A percentile compares a stretch with the other conserved stretches of the same genome.
phyloP scores from a whole-genome alignment of 2,888 invertebrate genomes.

The Drosophila monieri region DNA sequence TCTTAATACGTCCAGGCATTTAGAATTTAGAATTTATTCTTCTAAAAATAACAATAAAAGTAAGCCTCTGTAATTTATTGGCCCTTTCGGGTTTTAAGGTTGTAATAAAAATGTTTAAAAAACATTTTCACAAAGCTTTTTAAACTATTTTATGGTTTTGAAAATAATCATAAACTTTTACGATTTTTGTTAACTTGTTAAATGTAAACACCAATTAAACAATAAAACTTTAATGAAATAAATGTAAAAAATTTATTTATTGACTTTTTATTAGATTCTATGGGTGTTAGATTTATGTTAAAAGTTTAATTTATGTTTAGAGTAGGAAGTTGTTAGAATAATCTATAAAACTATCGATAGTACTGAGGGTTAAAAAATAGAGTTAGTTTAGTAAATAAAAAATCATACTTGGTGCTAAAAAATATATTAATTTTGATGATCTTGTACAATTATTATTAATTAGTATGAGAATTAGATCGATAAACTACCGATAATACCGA shows the following conservation, averaged over 20 bases:
- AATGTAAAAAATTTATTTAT: background rate
- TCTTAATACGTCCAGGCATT: background rate
- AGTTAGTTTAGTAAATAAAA: too few species aligned
- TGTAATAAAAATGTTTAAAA: background rate
- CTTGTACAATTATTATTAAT: too few species aligned
- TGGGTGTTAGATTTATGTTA: background rate
- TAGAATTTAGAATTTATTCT: background rate
- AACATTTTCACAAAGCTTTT: background rate
- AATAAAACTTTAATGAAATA: background rate
- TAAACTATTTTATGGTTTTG: background rate
- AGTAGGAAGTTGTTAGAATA: too few species aligned
- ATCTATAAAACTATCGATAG: background rate
- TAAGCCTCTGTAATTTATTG: background rate
- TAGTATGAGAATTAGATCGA: too few species aligned
- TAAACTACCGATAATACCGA: too few species aligned
- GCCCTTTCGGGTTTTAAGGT: background rate
- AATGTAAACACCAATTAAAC: background rate
- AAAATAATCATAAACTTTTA: background rate
- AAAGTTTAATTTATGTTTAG: too few species aligned
- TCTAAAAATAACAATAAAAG: background rate
- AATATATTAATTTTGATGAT: too few species aligned
- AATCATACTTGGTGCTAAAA: too few species aligned
- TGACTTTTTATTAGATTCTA: background rate
- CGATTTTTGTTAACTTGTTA: background rate
- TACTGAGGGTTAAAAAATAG: too few species aligned